Evolutionary conservation across 2,888 invertebrate species (phyloP).

Genomic region (Plemyria rubiginata): DNA sequence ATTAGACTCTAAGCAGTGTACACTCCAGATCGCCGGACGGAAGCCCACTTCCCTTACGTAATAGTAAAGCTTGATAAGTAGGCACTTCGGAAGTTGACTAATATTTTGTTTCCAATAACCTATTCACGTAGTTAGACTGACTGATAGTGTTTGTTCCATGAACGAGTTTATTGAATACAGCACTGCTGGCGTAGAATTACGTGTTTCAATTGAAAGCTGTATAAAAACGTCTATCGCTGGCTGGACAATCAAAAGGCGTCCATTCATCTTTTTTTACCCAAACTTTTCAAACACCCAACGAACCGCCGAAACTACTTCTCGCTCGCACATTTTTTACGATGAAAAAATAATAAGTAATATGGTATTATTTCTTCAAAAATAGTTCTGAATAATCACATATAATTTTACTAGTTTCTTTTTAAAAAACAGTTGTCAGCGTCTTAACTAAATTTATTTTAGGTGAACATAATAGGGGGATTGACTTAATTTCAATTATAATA

Average conservation of each 20-base stretch:
- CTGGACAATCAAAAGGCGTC: slow-evolving; percentile 8
- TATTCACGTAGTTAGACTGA: slow-evolving; percentile 45
- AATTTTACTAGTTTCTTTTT: too few species aligned
- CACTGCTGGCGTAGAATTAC: not conserved
- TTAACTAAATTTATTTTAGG: not conserved
- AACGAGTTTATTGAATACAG: not conserved
- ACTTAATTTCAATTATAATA: too few species aligned
- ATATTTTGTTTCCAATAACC: slow-evolving; percentile 47
- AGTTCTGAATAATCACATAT: too few species aligned
- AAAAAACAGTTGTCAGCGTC: too few species aligned
- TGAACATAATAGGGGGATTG: not conserved
- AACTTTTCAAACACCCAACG: not conserved
- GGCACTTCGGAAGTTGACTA: slow-evolving; percentile 63
- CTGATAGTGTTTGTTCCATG: slow-evolving; percentile 39
- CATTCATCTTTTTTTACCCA: not conserved
- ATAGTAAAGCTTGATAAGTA: slow-evolving; percentile 59
- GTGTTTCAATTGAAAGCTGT: not conserved
- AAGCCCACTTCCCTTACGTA: slow-evolving; percentile 61
- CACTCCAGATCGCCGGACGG: slow-evolving; percentile 46
- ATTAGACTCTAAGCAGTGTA: slow-evolving; percentile 35
- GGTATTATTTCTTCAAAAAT: too few species aligned
- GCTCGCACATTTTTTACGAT: too few species aligned
- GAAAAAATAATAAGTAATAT: too few species aligned
- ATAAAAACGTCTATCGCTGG: slow-evolving; percentile 10
- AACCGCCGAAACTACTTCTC: too few species aligned